These are phyloP conservation scores for Mus pahari DNA, from an alignment of 2,113 vertebrate genomes.

Conservation along the genomic window DNA sequence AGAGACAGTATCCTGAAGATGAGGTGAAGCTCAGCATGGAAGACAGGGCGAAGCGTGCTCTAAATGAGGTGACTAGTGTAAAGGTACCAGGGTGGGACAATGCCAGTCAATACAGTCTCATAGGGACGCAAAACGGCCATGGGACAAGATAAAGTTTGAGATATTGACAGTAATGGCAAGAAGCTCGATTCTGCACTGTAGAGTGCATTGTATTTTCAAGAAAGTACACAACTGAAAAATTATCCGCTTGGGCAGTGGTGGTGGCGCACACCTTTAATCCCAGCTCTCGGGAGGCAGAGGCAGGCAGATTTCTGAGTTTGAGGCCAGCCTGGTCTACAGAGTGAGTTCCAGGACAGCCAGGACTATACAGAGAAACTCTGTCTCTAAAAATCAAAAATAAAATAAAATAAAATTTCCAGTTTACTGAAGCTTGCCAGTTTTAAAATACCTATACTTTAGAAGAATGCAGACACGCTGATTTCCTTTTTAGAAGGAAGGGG, in stretches of 20 bases:
- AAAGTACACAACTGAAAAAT: background rate
- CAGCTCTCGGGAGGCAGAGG: too few relatives aligned
- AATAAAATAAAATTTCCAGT: too few relatives aligned
- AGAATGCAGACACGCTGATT: background rate
- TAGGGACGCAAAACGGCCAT: background rate
- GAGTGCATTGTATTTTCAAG: constrained; percentile 18
- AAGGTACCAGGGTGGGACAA: background rate
- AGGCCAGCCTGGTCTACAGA: too few relatives aligned
- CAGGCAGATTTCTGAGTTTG: too few relatives aligned
- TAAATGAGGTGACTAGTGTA: background rate
- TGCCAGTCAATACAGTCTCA: too few relatives aligned
- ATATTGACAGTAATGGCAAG: background rate
- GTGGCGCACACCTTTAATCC: too few relatives aligned
- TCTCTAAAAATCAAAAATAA: too few relatives aligned
- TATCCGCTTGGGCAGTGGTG: background rate
- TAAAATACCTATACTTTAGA: background rate
- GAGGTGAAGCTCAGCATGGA: background rate
- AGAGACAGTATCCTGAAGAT: background rate
- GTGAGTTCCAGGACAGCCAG: too few relatives aligned
- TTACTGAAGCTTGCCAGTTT: background rate
- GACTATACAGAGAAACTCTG: too few relatives aligned
- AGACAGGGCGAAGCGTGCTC: background rate
- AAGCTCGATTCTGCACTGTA: background rate
- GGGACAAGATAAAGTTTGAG: background rate
- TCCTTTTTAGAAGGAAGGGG: background rate